These are phyloP conservation scores for Cygnus atratus DNA, from an alignment of 2,113 vertebrate genomes.

Conservation along the genomic window DNA sequence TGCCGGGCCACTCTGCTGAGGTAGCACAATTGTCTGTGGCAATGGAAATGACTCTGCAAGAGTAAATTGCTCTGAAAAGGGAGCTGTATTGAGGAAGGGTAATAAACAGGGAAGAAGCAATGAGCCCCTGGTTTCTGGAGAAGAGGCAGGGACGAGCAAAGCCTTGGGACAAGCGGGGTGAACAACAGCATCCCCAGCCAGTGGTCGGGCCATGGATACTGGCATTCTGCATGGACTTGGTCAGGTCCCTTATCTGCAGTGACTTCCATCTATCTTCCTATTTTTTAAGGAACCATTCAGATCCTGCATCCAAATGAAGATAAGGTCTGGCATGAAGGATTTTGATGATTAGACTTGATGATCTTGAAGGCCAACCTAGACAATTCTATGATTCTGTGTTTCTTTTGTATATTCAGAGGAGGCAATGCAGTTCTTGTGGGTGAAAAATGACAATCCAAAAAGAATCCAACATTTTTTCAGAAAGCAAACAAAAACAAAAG, in stretches of 20 bases:
- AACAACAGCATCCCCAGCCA: neutral
- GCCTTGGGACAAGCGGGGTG: neutral
- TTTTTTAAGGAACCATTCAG: no score
- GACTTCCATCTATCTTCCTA: neutral
- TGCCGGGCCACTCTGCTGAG: rapidly evolving
- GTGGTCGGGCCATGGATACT: rapidly evolving
- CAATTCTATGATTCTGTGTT: neutral
- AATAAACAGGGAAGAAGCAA: neutral
- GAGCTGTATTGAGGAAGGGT: neutral
- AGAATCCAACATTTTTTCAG: neutral
- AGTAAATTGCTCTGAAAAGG: neutral
- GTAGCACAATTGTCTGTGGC: neutral
- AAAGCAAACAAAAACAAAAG: neutral
- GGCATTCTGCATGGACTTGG: neutral
- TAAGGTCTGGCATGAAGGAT: neutral
- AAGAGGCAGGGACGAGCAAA: neutral
- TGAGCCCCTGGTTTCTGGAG: neutral
- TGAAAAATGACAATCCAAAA: neutral
- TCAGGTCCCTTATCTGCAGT: neutral
- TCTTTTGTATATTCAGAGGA: neutral
- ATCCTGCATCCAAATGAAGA: no score
- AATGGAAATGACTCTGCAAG: neutral
- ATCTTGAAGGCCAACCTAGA: neutral
- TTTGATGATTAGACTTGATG: neutral
- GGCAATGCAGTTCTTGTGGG: neutral